Conservation (phyloP, 2,797 vertebrate genomes). For the Phrynocephalus forsythii region DNA sequence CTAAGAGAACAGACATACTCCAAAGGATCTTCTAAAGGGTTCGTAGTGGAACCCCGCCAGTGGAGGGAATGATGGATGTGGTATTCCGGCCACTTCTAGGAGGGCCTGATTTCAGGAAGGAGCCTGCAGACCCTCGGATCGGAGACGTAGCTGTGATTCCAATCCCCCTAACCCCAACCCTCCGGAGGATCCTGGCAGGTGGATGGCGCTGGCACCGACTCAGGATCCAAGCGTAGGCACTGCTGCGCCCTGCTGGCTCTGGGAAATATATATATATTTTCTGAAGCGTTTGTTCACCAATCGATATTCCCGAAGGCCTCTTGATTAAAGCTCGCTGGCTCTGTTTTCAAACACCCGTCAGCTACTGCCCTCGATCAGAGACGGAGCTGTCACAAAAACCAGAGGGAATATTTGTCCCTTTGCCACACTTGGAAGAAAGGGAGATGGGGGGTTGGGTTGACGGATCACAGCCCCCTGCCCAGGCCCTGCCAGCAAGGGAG, state of each 20-base stretch:
- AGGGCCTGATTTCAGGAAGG: not conserved
- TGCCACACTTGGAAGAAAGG: no score
- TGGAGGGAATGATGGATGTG: not conserved
- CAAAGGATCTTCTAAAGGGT: no score
- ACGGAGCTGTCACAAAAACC: not conserved
- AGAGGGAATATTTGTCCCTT: not conserved
- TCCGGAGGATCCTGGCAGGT: not conserved
- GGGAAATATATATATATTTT: not conserved
- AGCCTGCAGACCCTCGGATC: no score
- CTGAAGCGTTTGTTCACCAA: not conserved
- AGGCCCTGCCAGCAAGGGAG: not conserved
- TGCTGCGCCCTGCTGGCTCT: not conserved
- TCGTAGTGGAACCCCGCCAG: no score
- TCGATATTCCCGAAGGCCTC: conserved; percentile 5
- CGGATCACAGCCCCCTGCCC: not conserved
- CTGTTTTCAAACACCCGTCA: not conserved
- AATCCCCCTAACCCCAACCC: no score
- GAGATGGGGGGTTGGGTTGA: not conserved
- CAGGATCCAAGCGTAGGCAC: no score
- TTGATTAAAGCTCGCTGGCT: not conserved
- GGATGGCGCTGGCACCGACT: not conserved
- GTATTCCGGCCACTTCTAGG: not conserved
- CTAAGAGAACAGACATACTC: no score
- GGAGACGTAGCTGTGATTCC: no score
- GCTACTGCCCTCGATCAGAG: not conserved